These are phyloP conservation scores for Temnothorax ravouxi DNA, from an alignment of 2,888 invertebrate genomes.

Conservation along the genomic window DNA sequence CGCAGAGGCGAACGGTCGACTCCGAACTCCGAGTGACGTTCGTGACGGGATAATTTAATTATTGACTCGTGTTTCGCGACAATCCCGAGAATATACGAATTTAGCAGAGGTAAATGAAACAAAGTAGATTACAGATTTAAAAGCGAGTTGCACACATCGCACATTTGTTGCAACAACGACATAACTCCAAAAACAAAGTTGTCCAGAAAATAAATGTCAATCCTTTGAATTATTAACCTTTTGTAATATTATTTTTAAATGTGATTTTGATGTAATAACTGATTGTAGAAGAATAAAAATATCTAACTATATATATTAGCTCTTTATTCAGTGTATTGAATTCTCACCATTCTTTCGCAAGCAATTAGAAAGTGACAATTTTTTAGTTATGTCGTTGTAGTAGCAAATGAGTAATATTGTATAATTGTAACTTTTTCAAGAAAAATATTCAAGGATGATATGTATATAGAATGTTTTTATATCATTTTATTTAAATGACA, in stretches of 20 bases:
- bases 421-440: background rate
- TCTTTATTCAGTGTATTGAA: too few relatives aligned
- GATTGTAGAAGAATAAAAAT: too few relatives aligned
- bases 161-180: background rate
- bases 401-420: background rate
- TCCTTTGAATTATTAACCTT: background rate
- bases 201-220: background rate
- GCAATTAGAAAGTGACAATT: background rate
- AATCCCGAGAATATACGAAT: background rate
- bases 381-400: background rate
- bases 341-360: too few relatives aligned
- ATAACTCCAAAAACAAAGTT: background rate
- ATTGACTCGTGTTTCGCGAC: background rate
- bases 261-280: background rate
- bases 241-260: background rate
- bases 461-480: background rate
- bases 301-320: too few relatives aligned
- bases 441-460: background rate
- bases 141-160: background rate
- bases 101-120: background rate
- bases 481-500: background rate
- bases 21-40: conserved; percentile 38
- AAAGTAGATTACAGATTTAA: background rate
- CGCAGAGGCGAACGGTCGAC: conserved; percentile 17
- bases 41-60: conserved; percentile 28